Percentiles rank a stretch among this genome's conserved stretches.
These are phyloP conservation scores for Micromesistius poutassou DNA, from an alignment of 2,797 vertebrate species.

Conservation along the genomic window DNA sequence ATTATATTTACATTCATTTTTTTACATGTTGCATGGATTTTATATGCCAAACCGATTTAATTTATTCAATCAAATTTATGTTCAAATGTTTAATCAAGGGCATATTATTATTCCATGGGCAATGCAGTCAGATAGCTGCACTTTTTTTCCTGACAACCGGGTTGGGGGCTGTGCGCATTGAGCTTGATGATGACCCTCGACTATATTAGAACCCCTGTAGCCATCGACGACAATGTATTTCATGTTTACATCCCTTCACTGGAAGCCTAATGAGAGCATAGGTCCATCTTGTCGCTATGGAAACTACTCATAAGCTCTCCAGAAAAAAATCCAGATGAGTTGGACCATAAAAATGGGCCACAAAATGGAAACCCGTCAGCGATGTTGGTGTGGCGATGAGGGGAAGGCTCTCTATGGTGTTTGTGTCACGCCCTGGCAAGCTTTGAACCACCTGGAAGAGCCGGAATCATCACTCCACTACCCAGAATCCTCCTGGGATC, in stretches of 20 bases:
- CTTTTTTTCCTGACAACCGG: background rate
- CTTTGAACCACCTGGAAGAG: background rate
- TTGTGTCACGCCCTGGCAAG: conserved; percentile 11
- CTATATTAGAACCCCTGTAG: background rate
- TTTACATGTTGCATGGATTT: background rate
- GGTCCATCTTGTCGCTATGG: conserved; percentile 60
- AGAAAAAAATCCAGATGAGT: conserved; percentile 17
- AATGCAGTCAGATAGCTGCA: background rate
- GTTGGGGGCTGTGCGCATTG: background rate
- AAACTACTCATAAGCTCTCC: conserved; percentile 42
- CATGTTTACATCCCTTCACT: conserved; percentile 3
- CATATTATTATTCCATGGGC: background rate
- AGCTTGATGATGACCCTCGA: background rate
- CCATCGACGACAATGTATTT: background rate
- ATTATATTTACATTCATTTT: background rate
- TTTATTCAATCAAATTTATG: background rate
- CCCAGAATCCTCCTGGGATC: conserved; percentile 8
- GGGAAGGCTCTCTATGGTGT: background rate
- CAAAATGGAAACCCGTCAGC: conserved; percentile 1
- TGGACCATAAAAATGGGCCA: background rate
- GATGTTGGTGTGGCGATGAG: conserved; percentile 1
- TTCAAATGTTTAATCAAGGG: background rate
- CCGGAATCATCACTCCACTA: background rate
- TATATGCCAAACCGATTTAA: background rate
- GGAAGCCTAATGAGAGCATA: conserved; percentile 34